These are phyloP conservation scores for Sepioteuthis lessoniana DNA, from an alignment of 2,888 invertebrate species.

Conservation along the genomic window DNA sequence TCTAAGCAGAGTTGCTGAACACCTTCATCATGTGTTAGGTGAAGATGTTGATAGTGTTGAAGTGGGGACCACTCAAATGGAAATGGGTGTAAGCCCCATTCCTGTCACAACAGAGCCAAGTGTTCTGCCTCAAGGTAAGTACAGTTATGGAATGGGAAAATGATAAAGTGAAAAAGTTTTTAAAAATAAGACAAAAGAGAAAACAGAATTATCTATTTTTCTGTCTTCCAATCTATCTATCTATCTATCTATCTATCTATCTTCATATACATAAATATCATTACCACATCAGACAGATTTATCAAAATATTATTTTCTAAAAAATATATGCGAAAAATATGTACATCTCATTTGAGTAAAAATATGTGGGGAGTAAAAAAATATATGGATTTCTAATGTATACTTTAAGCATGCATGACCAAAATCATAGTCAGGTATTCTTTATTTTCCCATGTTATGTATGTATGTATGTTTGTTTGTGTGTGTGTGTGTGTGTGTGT, in stretches of 20 bases:
- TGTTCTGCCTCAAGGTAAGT: neutral
- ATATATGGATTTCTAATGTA: too few relatives aligned
- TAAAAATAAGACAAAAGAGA: neutral
- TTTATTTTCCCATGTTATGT: too few relatives aligned
- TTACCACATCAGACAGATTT: too few relatives aligned
- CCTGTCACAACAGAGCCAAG: neutral
- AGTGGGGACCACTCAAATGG: neutral
- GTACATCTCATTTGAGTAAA: too few relatives aligned
- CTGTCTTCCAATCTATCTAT: neutral
- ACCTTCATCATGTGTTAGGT: slow-evolving; percentile 7
- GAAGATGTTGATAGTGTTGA: neutral
- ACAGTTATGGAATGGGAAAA: neutral
- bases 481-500: neutral
- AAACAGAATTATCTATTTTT: neutral
- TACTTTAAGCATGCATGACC: too few relatives aligned
- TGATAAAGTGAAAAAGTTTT: neutral
- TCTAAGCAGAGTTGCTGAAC: neutral
- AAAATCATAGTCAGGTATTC: too few relatives aligned
- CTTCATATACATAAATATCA: too few relatives aligned
- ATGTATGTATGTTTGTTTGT: neutral
- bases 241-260: neutral
- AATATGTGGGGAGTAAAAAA: too few relatives aligned
- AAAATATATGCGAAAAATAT: too few relatives aligned
- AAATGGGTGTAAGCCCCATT: neutral
- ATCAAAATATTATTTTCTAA: too few relatives aligned